Evolutionary conservation across 2,888 invertebrate genomes (phyloP).

Genomic region (Ecliptopera silaceata): DNA sequence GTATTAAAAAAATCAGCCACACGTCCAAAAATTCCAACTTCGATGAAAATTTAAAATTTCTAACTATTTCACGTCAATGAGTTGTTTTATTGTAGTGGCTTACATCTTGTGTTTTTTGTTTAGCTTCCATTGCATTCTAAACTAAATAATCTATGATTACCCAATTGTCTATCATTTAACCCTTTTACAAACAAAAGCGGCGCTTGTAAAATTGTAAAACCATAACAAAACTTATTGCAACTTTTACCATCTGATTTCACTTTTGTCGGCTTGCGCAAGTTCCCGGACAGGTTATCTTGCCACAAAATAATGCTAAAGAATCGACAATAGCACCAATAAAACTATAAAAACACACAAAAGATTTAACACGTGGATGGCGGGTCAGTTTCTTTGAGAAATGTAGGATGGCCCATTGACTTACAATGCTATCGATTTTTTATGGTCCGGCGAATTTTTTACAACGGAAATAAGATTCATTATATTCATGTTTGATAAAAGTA

Average conservation of each 20-base stretch:
- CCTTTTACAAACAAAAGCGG: conserved; percentile 42
- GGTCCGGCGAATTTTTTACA: background rate
- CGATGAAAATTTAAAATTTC: no score
- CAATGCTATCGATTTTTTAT: conserved; percentile 11
- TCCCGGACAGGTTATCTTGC: conserved; percentile 34
- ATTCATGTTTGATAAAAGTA: no score
- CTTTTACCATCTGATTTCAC: conserved; percentile 76
- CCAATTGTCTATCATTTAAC: conserved; percentile 34
- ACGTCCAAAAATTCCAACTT: no score
- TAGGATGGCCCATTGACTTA: conserved; percentile 37
- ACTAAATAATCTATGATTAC: conserved; percentile 16
- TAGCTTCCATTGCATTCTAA: conserved; percentile 6
- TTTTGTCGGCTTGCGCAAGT: conserved; percentile 76
- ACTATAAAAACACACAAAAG: conserved; percentile 63
- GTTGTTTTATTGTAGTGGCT: no score
- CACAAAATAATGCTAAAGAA: conserved; percentile 22
- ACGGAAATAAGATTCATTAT: background rate
- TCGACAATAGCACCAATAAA: conserved; percentile 33
- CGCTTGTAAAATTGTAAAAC: conserved; percentile 43
- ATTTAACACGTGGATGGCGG: conserved; percentile 68
- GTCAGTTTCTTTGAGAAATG: conserved; percentile 73
- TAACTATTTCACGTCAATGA: no score
- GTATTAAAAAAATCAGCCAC: no score
- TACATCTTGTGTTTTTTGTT: background rate
- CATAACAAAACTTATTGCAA: conserved; percentile 46